phyloP scores from a whole-genome alignment of 2,113 vertebrate genomes.

The Tupaia tana region DNA sequence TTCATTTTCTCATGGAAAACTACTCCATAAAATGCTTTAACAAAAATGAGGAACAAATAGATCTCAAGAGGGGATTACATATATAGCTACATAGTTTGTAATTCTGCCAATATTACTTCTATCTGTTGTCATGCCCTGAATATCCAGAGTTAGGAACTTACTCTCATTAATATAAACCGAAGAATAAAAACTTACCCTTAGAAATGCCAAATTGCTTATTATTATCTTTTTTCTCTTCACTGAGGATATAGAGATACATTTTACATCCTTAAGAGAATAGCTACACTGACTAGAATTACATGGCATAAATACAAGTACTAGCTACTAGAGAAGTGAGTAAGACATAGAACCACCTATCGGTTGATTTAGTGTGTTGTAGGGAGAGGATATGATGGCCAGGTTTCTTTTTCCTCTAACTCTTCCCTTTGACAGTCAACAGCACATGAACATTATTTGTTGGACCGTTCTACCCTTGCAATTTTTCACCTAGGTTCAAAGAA shows the following conservation, averaged over 20 bases:
- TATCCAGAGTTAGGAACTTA: not conserved
- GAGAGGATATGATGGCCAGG: not conserved
- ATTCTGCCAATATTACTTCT: not conserved
- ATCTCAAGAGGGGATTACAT: not conserved
- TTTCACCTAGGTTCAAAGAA: constrained; percentile 50
- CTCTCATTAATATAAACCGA: no score
- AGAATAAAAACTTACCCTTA: not conserved
- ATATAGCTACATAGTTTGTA: not conserved
- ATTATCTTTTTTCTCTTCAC: not conserved
- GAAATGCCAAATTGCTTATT: not conserved
- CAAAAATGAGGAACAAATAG: not conserved
- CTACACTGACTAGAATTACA: not conserved
- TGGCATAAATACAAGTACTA: not conserved
- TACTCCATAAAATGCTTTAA: not conserved
- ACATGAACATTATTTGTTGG: not conserved
- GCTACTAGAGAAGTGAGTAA: not conserved
- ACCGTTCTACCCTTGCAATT: not conserved
- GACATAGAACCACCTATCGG: not conserved
- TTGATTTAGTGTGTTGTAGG: not conserved
- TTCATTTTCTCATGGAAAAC: not conserved
- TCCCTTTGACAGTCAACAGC: not conserved
- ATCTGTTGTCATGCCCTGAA: not conserved
- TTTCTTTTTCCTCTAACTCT: not conserved
- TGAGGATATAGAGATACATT: not conserved
- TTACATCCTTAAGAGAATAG: not conserved